Conservation (phyloP, 2,113 vertebrate genomes). For the Scomber scombrus region DNA sequence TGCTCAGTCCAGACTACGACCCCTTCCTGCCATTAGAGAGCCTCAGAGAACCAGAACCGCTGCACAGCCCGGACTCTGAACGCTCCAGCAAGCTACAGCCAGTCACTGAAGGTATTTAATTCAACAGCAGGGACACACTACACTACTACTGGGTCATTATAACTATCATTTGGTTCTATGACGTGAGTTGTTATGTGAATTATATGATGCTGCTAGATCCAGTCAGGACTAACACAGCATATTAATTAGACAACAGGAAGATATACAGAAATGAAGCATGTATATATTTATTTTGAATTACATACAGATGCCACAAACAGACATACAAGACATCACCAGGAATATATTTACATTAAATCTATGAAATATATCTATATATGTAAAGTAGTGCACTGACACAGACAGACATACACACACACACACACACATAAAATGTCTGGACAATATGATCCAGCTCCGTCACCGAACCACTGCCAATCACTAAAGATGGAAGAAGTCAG, state of each 20-base stretch:
- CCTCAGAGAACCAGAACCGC: slow-evolving; percentile 95
- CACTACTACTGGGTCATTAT: neutral
- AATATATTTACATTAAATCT: neutral
- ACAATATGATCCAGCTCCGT: slow-evolving; percentile 19
- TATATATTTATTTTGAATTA: neutral
- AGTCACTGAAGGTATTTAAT: slow-evolving; percentile 92
- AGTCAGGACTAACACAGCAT: too few relatives aligned
- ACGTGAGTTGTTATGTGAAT: too few relatives aligned
- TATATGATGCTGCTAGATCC: too few relatives aligned
- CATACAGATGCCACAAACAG: neutral
- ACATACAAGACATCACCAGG: neutral
- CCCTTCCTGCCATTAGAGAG: slow-evolving; percentile 95
- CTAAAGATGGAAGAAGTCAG: slow-evolving; percentile 10
- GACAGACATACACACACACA: neutral
- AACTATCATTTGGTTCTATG: neutral
- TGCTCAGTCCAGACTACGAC: slow-evolving; percentile 94
- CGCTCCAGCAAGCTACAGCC: slow-evolving; percentile 97
- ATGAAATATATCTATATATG: neutral
- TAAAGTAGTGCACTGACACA: neutral
- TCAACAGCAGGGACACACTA: neutral
- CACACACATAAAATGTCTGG: slow-evolving; percentile 3
- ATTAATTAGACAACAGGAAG: too few relatives aligned
- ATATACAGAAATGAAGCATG: neutral
- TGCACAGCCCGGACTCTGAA: slow-evolving; percentile 98
- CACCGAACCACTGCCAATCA: slow-evolving; percentile 21